phyloP scores from a whole-genome alignment of 2,113 vertebrate species.

The Chiloscyllium plagiosum region DNA sequence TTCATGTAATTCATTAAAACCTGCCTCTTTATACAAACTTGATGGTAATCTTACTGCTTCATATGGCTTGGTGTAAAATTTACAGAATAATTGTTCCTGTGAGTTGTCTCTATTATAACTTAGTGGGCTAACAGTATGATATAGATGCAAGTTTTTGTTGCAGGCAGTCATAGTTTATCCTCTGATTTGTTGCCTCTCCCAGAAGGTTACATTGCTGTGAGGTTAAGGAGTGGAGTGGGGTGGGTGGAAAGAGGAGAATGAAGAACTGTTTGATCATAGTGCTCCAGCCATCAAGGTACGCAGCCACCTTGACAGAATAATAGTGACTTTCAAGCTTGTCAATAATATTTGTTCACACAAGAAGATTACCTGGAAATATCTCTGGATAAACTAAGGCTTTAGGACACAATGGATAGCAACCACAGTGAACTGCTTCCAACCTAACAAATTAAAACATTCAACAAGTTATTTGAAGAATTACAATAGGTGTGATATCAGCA shows the following conservation, averaged over 20 bases:
- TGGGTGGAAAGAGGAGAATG: background rate
- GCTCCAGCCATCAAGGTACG: background rate
- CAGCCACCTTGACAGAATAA: background rate
- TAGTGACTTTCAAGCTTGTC: no score
- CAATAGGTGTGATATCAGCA: slow-evolving; percentile 40
- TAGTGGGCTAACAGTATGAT: background rate
- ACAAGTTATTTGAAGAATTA: background rate
- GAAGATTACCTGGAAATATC: slow-evolving; percentile 80
- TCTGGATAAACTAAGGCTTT: slow-evolving; percentile 86
- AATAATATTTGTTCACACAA: background rate
- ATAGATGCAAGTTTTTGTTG: background rate
- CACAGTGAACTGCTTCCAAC: slow-evolving; percentile 88
- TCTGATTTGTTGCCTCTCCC: background rate
- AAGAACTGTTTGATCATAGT: background rate
- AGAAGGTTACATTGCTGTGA: background rate
- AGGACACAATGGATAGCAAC: slow-evolving; percentile 86
- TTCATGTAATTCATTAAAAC: background rate
- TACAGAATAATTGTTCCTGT: background rate
- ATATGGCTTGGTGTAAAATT: background rate
- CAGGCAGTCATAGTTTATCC: background rate
- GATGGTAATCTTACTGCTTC: background rate
- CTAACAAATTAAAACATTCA: slow-evolving; percentile 48
- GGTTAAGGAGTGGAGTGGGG: no score
- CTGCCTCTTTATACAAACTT: background rate
- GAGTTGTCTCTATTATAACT: background rate